Evolutionary conservation across 1,140 invertebrate species (phyloP), one percentile per base, ranked within the genome.

Genomic region (Glomeris maerens): DNA sequence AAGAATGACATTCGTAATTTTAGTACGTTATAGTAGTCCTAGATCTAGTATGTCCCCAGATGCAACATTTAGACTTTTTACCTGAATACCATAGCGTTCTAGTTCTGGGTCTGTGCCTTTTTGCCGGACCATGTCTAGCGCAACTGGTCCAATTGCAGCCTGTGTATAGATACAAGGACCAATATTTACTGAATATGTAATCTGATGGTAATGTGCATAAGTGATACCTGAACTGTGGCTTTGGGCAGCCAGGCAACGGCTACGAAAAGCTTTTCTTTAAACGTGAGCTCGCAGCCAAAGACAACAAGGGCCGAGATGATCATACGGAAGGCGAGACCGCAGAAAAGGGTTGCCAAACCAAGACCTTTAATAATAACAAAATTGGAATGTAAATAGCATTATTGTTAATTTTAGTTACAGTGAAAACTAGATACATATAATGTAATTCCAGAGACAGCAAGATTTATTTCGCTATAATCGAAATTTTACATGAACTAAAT

Each of bases 191-290:
- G 10, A 10, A 10, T 36, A 36, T 36, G 10, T 36, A 10, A 36
- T 10, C 31, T 36, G 10, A 10, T 36, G 17, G 17, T 36, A 36
- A 10, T 36, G 17, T 10, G 17, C 10, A 17, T 36, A 36, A 36
- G 10, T 10, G 10, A 10, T 36, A 36, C 31, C 17, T 81, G 84
- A 1, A 92, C 88, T 2, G 87, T 91, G 7, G 88, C 92, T 70
- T 96, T 96, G 1, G 90, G 84, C 75, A 95, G 83, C 80, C 86
- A 94, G 0, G 89, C 78, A 2, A 97, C 62, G 0, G 86, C 76
- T 5, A 93, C 80, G 62, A 95, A 96, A 2, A 89, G 57, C 58
- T 85, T 87, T 64, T 96, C 91, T 63, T 84, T 92, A 21, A 79
- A 64, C 50, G 59, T 93, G 3, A 95, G 71, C 40, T 79, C 79